Conservation (phyloP, 2,113 vertebrate genomes). For the Tragelaphus imberbis region DNA sequence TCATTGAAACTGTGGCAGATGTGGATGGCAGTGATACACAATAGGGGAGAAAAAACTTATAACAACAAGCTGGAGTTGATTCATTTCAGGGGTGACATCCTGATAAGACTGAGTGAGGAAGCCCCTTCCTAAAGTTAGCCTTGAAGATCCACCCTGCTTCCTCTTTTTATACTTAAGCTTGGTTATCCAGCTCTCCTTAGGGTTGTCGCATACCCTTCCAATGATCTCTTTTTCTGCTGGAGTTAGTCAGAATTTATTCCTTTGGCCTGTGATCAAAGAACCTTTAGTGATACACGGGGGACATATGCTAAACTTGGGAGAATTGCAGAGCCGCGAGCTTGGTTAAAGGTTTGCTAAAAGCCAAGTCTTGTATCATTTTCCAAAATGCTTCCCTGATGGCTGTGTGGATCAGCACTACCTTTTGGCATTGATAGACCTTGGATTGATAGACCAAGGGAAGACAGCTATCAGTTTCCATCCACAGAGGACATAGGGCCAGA, state of each 20-base stretch:
- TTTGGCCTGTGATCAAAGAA: slow-evolving; percentile 50
- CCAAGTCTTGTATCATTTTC: not conserved
- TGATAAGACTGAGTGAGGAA: not conserved
- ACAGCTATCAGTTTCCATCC: not conserved
- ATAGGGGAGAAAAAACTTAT: not conserved
- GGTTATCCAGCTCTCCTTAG: not conserved
- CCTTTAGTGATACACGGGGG: not conserved
- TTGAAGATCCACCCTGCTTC: not conserved
- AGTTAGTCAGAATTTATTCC: slow-evolving; percentile 28
- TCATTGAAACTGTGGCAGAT: not conserved
- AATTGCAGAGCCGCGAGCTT: slow-evolving; percentile 17
- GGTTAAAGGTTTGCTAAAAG: slow-evolving; percentile 39
- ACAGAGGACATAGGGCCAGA: too few species aligned
- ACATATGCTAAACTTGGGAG: slow-evolving; percentile 30
- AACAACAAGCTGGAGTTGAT: not conserved
- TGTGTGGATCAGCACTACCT: not conserved
- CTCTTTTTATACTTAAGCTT: not conserved
- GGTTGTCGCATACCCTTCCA: not conserved
- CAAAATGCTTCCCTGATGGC: not conserved
- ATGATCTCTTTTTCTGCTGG: slow-evolving; percentile 47
- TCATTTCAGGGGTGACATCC: not conserved
- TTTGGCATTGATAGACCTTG: not conserved
- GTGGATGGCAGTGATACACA: not conserved
- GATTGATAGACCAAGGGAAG: not conserved
- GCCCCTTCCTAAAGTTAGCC: not conserved